Percentiles rank a stretch among this genome's conserved stretches.
Evolutionary conservation across 2,797 vertebrate genomes (phyloP).

Genomic region (Cryptoblepharus egeriae): DNA sequence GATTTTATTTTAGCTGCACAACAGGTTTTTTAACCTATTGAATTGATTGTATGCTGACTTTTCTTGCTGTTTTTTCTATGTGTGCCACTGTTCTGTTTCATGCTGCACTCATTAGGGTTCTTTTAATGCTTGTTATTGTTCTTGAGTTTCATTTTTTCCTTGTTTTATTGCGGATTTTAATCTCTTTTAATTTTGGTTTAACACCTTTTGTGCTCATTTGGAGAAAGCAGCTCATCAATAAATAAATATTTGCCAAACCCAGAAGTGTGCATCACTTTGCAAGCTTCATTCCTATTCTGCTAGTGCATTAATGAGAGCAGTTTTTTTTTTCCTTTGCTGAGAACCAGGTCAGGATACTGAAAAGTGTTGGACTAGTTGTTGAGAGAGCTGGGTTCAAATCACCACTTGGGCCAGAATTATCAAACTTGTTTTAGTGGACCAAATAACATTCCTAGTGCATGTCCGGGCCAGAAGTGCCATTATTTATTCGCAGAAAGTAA

Average conservation of each 20-base stretch:
- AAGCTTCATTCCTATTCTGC: background rate
- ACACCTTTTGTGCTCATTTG: background rate
- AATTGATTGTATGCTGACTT: background rate
- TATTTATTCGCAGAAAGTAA: no score
- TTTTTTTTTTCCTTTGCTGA: background rate
- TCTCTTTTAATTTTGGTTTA: background rate
- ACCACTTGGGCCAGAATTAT: no score
- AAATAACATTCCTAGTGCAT: no score
- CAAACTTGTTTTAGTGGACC: no score
- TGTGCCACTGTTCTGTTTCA: background rate
- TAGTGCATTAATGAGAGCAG: background rate
- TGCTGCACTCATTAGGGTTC: background rate
- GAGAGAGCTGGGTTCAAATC: conserved; percentile 7
- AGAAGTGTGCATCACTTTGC: background rate
- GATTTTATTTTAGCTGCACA: background rate
- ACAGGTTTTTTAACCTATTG: background rate
- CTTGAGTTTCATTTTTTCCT: background rate
- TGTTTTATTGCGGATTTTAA: background rate
- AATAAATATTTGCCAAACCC: background rate
- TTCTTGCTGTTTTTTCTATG: background rate
- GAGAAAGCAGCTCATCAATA: background rate
- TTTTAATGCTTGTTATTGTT: background rate
- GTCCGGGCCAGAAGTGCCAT: no score
- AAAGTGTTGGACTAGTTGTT: background rate
- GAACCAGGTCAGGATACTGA: background rate